Conservation (phyloP, 2,888 invertebrate genomes). For the Seira sanloemensis region DNA sequence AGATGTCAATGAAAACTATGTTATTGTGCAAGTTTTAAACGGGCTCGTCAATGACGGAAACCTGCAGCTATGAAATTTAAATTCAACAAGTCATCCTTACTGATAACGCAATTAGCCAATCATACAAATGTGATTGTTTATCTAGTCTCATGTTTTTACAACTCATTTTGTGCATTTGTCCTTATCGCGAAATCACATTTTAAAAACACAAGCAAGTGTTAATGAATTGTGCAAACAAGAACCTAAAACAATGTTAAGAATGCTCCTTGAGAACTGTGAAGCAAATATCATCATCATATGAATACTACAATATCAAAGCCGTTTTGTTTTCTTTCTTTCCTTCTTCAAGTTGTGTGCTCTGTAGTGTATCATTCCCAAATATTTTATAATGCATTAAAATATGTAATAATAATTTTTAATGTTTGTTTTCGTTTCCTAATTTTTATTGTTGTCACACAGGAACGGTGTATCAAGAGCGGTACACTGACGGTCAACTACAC, state of each 20-base stretch:
- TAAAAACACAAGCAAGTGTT: slow-evolving; percentile 30
- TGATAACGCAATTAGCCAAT: slow-evolving; percentile 8
- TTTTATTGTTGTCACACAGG: slow-evolving; percentile 76
- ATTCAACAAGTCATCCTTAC: background rate
- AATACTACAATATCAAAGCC: no score
- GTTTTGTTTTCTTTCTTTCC: no score
- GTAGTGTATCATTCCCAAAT: no score
- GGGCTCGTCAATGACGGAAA: no score
- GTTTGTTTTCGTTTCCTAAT: background rate
- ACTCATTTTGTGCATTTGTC: background rate
- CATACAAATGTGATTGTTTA: background rate
- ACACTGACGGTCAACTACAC: slow-evolving; percentile 96
- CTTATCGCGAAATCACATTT: background rate
- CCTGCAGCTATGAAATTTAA: no score
- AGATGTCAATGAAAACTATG: no score
- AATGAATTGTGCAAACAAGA: background rate
- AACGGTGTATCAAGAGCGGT: slow-evolving; percentile 92
- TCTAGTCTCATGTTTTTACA: slow-evolving; percentile 1
- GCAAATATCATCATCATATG: background rate
- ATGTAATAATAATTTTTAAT: no score
- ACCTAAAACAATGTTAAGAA: background rate
- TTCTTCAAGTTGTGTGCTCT: no score
- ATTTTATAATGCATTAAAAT: no score
- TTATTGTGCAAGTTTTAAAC: no score
- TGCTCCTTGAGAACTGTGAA: background rate